phyloP scores from a whole-genome alignment of 1,140 invertebrate species.

The Panagrolaimus sp. region DNA sequence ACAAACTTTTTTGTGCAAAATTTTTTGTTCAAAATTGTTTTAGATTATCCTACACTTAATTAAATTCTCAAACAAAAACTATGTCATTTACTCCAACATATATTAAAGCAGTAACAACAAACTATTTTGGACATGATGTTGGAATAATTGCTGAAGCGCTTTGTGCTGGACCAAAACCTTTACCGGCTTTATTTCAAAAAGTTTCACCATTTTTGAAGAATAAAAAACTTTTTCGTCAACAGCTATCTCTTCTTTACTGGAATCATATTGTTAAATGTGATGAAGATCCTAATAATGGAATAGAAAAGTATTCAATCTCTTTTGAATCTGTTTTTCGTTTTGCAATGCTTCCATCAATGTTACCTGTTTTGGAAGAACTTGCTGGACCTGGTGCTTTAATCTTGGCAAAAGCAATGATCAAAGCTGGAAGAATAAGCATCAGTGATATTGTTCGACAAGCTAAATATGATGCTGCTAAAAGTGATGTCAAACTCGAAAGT shows the following conservation, averaged over 20 bases:
- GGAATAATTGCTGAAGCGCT: constrained; percentile 1
- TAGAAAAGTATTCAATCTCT: background rate
- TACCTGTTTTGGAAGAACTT: constrained; percentile 9
- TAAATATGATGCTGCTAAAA: background rate
- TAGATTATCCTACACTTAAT: too few species aligned
- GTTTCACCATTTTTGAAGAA: background rate
- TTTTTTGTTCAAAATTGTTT: too few species aligned
- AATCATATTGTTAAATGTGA: constrained; percentile 2
- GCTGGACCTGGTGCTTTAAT: background rate
- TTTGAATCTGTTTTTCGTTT: background rate
- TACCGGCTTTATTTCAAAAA: background rate
- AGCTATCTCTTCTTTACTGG: constrained; percentile 10
- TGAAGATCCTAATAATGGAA: background rate
- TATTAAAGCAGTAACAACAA: background rate
- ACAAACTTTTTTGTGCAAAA: too few species aligned
- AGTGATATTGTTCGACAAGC: constrained; percentile 5
- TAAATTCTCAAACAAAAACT: too few species aligned
- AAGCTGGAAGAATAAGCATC: background rate
- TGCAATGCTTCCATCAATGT: constrained; percentile 13
- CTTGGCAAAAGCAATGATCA: background rate
- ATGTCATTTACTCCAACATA: constrained; percentile 8
- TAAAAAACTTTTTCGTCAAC: background rate
- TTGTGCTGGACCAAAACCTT: background rate
- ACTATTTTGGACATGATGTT: constrained; percentile 13
- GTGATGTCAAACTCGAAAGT: too few species aligned